Evolutionary conservation across 2,113 vertebrate genomes (phyloP), one percentile per base, ranked within the genome.

Genomic region (Megalops atlanticus): DNA sequence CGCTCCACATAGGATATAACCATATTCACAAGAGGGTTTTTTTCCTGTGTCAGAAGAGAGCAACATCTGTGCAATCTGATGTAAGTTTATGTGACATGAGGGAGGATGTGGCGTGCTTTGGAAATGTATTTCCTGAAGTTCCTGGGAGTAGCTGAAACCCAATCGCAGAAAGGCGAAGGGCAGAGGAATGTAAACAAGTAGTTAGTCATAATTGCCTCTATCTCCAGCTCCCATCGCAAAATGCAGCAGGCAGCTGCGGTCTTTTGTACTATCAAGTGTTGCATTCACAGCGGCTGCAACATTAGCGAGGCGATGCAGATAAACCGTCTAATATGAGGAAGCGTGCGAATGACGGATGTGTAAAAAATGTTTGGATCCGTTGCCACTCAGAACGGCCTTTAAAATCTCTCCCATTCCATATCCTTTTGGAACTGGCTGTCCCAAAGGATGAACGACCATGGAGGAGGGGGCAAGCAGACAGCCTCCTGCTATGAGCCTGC

Each of bases 311-410:
- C 74, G 69, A 27, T 3, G 1, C 78, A 84, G 77, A 40, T 76
- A 80, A 79, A 84, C 78, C 58, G 81, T 58, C 14, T 45, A 27
- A 18, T 76, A 14, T 1, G 21, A 35, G n/a, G 4, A 36, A 16
- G 18, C 36, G 40, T 24, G 21, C 36, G 18, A 35, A 11, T 36
- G 36, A 39, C 18, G 40, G 1, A 8, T 38, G 24, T 35, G 27
- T 8, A 6, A 40, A 47, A 18, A 27, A 7, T n/a, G n/a, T n/a
- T n/a, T n/a, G n/a, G n/a, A n/a, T n/a, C n/a, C n/a, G n/a, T n/a
- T 38, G 31, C 41, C 89, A 91, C 90, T 91, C 89, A 92, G 91
- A 89, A 89, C 90, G 35, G 31, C 45, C 1, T 49, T 8, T 49
- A n/a, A n/a, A n/a, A n/a, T n/a, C 12, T 71, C 69, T 21, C n/a